phyloP scores from a whole-genome alignment of 2,888 invertebrate genomes.

The Torymus texanus region DNA sequence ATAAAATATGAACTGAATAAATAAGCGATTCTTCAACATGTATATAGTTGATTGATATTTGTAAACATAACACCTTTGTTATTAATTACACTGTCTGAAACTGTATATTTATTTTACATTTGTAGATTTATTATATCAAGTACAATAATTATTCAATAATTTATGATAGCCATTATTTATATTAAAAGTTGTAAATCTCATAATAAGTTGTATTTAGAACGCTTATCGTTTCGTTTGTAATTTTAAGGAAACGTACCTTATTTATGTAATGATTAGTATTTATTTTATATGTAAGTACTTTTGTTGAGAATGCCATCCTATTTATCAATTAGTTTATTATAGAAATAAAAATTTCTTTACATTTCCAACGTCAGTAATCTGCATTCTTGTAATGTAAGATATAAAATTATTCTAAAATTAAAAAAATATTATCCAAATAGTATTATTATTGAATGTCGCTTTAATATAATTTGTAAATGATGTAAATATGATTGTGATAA shows the following conservation, averaged over 20 bases:
- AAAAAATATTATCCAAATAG: neutral
- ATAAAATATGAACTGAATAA: conserved; percentile 46
- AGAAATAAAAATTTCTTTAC: too few relatives aligned
- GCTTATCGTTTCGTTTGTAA: too few relatives aligned
- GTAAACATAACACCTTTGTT: conserved; percentile 52
- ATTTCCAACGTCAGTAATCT: neutral
- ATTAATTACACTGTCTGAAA: conserved; percentile 45
- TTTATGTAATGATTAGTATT: too few relatives aligned
- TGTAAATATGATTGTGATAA: conserved; percentile 24
- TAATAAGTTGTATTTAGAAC: too few relatives aligned
- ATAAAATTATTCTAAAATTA: conserved; percentile 7
- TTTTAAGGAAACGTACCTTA: too few relatives aligned
- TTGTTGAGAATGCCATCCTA: too few relatives aligned
- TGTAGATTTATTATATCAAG: conserved; percentile 6
- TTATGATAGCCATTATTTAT: conserved; percentile 6
- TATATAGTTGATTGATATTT: conserved; percentile 54
- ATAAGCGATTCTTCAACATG: conserved; percentile 45
- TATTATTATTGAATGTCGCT: conserved; percentile 15
- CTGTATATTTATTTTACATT: conserved; percentile 34
- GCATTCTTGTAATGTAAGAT: conserved; percentile 1
- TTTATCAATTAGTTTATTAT: too few relatives aligned
- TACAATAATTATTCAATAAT: conserved; percentile 2
- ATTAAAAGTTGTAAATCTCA: neutral
- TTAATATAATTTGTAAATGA: conserved; percentile 16
- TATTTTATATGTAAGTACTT: too few relatives aligned